Conservation (phyloP, 2,797 vertebrate species). For the Galaxias olidus region DNA sequence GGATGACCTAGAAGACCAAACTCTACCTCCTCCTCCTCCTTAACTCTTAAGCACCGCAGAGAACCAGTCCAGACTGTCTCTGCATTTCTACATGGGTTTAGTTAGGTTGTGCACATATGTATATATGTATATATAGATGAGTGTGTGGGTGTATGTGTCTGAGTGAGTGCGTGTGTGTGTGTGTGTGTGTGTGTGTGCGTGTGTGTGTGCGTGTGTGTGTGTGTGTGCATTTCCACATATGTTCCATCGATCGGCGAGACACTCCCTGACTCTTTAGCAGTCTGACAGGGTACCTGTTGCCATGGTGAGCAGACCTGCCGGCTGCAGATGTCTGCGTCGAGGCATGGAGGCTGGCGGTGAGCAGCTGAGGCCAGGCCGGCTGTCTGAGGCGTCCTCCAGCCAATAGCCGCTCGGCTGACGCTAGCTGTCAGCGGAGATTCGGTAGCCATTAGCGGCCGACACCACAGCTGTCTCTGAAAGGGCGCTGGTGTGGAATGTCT, state of each 20-base stretch:
- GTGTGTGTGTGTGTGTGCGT: background rate
- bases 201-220: background rate
- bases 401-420: too few species aligned
- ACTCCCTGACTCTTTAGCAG: slow-evolving; percentile 1
- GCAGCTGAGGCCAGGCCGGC: too few species aligned
- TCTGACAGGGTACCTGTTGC: slow-evolving; percentile 10
- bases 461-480: too few species aligned
- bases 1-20: slow-evolving; percentile 2
- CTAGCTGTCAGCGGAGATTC: too few species aligned
- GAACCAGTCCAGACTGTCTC: background rate
- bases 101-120: slow-evolving; percentile 80
- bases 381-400: too few species aligned
- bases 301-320: slow-evolving; percentile 13
- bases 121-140: slow-evolving; percentile 80
- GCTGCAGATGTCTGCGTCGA: background rate
- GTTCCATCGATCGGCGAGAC: too few species aligned
- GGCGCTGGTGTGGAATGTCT: too few species aligned
- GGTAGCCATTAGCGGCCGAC: too few species aligned
- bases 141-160: background rate
- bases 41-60: too few species aligned
- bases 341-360: too few species aligned
- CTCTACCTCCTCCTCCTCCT: background rate
- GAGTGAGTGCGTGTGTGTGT: background rate
- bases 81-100: background rate
- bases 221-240: background rate